Evolutionary conservation across 1,140 invertebrate species (phyloP).

Genomic region (Calephelis virginiensis): DNA sequence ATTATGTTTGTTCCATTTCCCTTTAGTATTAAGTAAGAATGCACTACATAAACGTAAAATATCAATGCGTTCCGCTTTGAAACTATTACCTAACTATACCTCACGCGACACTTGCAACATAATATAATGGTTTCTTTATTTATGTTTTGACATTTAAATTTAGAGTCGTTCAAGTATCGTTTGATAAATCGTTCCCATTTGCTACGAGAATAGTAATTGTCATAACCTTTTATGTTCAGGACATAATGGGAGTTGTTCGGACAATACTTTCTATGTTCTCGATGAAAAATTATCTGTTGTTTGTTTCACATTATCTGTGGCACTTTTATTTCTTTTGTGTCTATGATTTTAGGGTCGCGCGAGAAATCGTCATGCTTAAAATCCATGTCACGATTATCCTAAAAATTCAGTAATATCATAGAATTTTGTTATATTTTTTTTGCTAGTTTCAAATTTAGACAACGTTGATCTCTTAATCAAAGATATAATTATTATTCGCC

Average conservation of each 20-base stretch:
- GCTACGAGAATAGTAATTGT: conserved; percentile 10
- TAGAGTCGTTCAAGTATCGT: conserved; percentile 1
- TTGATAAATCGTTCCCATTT: conserved; percentile 20
- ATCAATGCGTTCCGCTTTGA: not conserved
- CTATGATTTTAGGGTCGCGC: too few relatives aligned
- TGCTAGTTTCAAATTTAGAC: too few relatives aligned
- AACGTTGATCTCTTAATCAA: too few relatives aligned
- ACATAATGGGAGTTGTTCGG: conserved; percentile 12
- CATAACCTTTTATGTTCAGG: conserved; percentile 20
- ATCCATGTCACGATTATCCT: too few relatives aligned
- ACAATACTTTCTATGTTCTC: conserved; percentile 18
- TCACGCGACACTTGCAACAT: conserved; percentile 14
- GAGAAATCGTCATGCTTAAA: too few relatives aligned
- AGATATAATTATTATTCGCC: too few relatives aligned
- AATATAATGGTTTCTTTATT: conserved; percentile 10
- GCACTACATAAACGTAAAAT: conserved; percentile 2
- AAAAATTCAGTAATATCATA: too few relatives aligned
- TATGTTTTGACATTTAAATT: conserved; percentile 23
- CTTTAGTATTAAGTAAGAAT: not conserved
- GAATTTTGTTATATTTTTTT: too few relatives aligned
- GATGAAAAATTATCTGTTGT: conserved; percentile 15
- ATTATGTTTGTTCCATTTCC: not conserved
- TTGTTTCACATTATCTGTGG: not conserved
- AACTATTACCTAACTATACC: not conserved
- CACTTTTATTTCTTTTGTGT: conserved; percentile 8